These are phyloP conservation scores for Megatriorchis doriae DNA, from an alignment of 2,113 vertebrate genomes.

Conservation along the genomic window DNA sequence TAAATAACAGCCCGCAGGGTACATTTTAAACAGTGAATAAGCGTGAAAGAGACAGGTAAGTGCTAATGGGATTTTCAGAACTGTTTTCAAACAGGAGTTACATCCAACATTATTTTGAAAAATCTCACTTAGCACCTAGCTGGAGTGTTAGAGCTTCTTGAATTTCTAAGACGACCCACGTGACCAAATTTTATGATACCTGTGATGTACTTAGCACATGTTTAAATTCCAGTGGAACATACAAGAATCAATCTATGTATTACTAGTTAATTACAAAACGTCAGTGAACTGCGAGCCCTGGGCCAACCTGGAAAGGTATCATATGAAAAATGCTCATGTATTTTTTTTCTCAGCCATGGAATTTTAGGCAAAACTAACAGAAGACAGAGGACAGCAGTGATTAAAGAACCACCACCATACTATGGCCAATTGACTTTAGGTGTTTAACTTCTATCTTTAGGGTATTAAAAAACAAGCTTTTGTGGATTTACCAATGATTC, in stretches of 20 bases:
- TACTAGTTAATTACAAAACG: background rate
- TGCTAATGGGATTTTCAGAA: background rate
- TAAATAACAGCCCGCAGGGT: background rate
- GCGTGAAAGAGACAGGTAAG: background rate
- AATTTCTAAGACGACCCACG: background rate
- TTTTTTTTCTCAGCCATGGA: background rate
- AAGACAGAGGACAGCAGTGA: background rate
- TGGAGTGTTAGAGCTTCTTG: background rate
- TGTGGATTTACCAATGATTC: background rate
- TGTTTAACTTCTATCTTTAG: background rate
- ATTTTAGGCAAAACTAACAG: background rate
- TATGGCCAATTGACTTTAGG: background rate
- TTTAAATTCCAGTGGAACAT: background rate
- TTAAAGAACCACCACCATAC: background rate
- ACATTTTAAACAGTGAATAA: background rate
- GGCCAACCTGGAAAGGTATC: background rate
- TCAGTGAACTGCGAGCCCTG: background rate
- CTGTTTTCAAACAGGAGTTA: background rate
- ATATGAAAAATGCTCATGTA: background rate
- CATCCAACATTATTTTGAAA: background rate
- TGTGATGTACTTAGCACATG: background rate
- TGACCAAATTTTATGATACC: background rate
- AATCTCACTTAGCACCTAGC: background rate
- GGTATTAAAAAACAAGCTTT: background rate
- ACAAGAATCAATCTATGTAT: background rate